phyloP scores from a whole-genome alignment of 2,797 vertebrate genomes.

The Neoniphon sammara region DNA sequence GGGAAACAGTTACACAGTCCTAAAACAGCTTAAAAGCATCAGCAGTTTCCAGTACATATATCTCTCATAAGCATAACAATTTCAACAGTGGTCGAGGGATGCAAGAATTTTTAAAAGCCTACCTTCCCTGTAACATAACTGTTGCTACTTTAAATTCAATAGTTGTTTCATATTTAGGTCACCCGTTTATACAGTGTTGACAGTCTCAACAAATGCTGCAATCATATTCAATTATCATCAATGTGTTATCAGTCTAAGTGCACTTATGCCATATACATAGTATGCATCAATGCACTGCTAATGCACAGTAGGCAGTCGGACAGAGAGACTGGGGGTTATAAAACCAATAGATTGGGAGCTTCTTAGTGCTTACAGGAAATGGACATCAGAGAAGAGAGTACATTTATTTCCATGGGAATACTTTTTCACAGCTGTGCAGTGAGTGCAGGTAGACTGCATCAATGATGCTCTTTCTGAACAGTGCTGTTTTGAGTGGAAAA shows the following conservation, averaged over 20 bases:
- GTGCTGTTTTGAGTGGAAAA: no score
- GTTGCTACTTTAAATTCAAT: no score
- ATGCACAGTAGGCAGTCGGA: constrained; percentile 16
- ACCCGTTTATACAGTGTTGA: background rate
- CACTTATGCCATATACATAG: constrained; percentile 44
- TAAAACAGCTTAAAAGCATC: no score
- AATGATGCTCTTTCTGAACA: no score
- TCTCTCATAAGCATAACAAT: no score
- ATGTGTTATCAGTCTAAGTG: constrained; percentile 28
- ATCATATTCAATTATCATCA: constrained; percentile 13
- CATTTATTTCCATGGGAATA: constrained; percentile 23
- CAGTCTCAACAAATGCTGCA: constrained; percentile 13
- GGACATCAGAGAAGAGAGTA: constrained; percentile 25
- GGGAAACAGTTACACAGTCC: no score
- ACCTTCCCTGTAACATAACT: no score
- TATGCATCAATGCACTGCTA: constrained; percentile 17
- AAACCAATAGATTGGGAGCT: constrained; percentile 12
- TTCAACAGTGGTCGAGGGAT: no score
- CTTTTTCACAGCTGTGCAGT: background rate
- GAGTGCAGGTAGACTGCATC: background rate
- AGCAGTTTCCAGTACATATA: no score
- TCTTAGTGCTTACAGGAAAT: constrained; percentile 43
- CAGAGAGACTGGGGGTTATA: constrained; percentile 18
- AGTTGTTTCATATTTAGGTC: background rate
- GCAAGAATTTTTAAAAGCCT: no score